Evolutionary conservation across 2,888 invertebrate genomes (phyloP).

Genomic region (Melanargia galathea): DNA sequence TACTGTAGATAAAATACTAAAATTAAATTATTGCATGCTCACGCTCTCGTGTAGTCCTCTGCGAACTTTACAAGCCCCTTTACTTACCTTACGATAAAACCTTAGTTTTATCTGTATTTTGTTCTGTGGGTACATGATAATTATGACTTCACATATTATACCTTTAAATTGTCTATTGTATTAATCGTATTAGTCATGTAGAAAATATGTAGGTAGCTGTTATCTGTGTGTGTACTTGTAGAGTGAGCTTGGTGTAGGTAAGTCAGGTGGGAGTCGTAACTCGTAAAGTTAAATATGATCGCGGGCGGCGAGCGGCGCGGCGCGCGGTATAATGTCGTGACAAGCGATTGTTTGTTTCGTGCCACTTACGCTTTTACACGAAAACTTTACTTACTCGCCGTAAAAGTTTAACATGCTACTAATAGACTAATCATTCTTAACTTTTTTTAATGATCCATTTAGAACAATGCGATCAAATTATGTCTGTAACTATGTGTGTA

Average conservation of each 20-base stretch:
- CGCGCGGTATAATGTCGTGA: not conserved
- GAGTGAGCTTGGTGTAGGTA: not conserved
- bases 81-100: too few relatives aligned
- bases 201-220: not conserved
- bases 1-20: too few relatives aligned
- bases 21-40: too few relatives aligned
- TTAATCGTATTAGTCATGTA: too few relatives aligned
- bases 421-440: constrained; percentile 13
- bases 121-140: too few relatives aligned
- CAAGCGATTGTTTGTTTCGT: constrained; percentile 25
- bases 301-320: not conserved
- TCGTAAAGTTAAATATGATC: not conserved
- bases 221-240: not conserved
- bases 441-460: constrained; percentile 13
- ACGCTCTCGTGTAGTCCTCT: too few relatives aligned
- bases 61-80: too few relatives aligned
- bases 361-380: constrained; percentile 34
- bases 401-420: constrained; percentile 17
- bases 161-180: too few relatives aligned
- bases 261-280: not conserved
- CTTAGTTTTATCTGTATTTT: too few relatives aligned
- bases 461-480: constrained; percentile 11
- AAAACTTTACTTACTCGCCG: not conserved
- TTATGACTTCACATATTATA: too few relatives aligned
- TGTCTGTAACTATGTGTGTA: too few relatives aligned